Conservation (phyloP, 2,797 vertebrate genomes). For the Helicolenus hilgendorfi region DNA sequence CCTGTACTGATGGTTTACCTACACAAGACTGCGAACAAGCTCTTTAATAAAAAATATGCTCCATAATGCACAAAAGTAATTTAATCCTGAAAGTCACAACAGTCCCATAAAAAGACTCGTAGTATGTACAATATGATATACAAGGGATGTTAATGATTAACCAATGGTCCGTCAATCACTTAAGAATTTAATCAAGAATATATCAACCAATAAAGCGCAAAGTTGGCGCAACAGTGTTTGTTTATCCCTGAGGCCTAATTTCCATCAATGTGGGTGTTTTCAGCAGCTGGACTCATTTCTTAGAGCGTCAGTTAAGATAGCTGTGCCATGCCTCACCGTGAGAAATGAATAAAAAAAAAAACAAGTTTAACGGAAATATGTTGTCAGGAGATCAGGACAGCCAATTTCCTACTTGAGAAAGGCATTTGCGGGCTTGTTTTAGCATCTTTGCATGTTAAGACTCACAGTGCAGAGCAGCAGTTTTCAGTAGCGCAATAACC, state of each 20-base stretch:
- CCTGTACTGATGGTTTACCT: not conserved
- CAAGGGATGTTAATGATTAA: not conserved
- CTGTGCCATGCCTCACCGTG: no score
- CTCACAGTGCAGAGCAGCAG: not conserved
- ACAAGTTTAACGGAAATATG: not conserved
- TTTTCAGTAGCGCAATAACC: not conserved
- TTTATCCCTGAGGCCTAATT: not conserved
- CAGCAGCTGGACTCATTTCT: not conserved
- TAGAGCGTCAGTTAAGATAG: not conserved
- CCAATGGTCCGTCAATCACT: not conserved
- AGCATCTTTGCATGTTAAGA: not conserved
- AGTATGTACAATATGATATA: not conserved
- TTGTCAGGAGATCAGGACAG: not conserved
- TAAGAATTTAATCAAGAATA: not conserved
- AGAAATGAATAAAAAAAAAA: not conserved
- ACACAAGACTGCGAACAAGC: not conserved
- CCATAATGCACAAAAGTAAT: not conserved
- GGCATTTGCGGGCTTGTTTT: not conserved
- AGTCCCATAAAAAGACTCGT: not conserved
- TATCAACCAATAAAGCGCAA: not conserved
- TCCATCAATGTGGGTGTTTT: not conserved
- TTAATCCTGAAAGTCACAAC: not conserved
- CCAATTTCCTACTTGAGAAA: not conserved
- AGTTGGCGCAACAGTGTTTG: not conserved
- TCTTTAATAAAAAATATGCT: not conserved